phyloP scores from a whole-genome alignment of 92 coral and sea anemone genomes.

The Epizoanthus fatuus region DNA sequence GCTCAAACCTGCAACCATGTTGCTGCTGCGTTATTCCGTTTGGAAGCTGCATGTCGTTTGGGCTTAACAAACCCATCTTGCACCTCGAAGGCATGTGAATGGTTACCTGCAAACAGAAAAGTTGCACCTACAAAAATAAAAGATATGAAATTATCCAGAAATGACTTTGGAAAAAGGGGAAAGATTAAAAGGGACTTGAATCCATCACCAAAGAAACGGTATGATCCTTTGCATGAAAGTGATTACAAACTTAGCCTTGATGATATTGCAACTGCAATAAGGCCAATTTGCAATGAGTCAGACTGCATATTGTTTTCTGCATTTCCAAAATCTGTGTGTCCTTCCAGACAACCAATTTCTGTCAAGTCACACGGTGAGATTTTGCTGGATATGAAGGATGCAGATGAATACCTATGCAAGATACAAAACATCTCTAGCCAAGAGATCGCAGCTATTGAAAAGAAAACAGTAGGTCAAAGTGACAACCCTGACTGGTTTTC shows the following conservation, averaged over 20 bases:
- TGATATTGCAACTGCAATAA: conserved; percentile 57
- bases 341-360: conserved; percentile 29
- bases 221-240: conserved; percentile 50
- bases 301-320: conserved; percentile 59
- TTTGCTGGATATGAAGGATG: conserved; percentile 51
- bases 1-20: conserved; percentile 61
- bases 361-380: conserved; percentile 47
- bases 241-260: conserved; percentile 48
- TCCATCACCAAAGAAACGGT: conserved; percentile 54
- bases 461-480: conserved; percentile 52
- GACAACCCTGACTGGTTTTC: conserved; percentile 57
- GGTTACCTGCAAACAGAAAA: conserved; percentile 56
- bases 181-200: conserved; percentile 52
- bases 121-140: conserved; percentile 52
- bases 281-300: conserved; percentile 37
- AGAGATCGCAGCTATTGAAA: conserved; percentile 51
- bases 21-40: conserved; percentile 55
- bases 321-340: conserved; percentile 53
- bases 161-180: conserved; percentile 61
- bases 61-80: conserved; percentile 60
- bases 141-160: conserved; percentile 47
- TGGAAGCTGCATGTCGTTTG: conserved; percentile 55
- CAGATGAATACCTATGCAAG: conserved; percentile 41
- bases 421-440: conserved; percentile 47
- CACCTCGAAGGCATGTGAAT: conserved; percentile 60